These are phyloP conservation scores for Heterochromis multidens DNA, from an alignment of 2,113 vertebrate species.

Conservation along the genomic window DNA sequence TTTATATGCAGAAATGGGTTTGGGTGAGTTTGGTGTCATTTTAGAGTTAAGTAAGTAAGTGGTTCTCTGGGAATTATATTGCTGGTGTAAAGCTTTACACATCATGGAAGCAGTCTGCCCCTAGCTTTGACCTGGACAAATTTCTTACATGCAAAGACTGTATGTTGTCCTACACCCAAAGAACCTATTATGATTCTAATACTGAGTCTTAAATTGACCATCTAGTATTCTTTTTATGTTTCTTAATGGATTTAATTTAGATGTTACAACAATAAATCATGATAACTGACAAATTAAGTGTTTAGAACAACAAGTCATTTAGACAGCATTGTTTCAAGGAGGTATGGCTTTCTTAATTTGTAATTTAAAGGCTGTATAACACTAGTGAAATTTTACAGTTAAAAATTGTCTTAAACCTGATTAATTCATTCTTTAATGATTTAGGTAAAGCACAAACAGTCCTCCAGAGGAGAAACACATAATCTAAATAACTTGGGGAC, in stretches of 20 bases:
- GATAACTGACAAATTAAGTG: neutral
- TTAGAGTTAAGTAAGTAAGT: neutral
- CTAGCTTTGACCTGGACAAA: neutral
- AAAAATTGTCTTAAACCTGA: neutral
- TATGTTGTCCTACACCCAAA: neutral
- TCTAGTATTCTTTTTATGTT: neutral
- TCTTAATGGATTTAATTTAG: too few species aligned
- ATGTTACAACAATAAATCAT: neutral
- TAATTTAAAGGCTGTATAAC: rapidly evolving
- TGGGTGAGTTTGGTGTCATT: neutral
- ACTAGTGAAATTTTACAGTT: neutral
- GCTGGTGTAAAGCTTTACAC: neutral
- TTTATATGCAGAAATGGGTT: neutral
- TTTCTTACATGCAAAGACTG: rapidly evolving
- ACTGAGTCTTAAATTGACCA: rapidly evolving
- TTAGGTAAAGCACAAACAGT: neutral
- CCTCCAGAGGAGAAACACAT: neutral
- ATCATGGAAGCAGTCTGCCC: neutral
- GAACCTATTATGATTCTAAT: neutral
- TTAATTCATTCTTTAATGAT: neutral
- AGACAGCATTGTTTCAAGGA: neutral
- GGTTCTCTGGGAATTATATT: neutral
- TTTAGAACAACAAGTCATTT: neutral
- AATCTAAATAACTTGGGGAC: constrained; percentile 10
- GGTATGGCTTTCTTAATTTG: neutral